Conservation (phyloP, 2,888 invertebrate genomes). For the Autographa gamma region DNA sequence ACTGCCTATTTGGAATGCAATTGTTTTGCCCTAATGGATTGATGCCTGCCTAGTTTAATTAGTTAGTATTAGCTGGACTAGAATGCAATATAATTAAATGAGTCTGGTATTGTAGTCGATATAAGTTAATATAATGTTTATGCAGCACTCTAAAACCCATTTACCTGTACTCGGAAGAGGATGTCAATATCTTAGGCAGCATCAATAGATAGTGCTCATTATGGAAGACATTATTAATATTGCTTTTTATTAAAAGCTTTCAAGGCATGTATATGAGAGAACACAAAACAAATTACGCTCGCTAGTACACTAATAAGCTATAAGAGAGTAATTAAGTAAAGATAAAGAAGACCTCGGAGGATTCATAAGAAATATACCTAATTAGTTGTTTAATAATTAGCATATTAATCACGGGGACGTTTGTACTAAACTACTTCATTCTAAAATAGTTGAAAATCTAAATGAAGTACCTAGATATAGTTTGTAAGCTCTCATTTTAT, state of each 20-base stretch:
- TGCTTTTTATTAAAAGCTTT: conserved; percentile 36
- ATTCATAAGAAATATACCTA: not conserved
- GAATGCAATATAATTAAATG: conserved; percentile 32
- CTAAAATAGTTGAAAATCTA: not conserved
- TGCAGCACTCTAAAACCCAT: conserved; percentile 44
- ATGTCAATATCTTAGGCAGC: conserved; percentile 36
- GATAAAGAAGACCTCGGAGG: not conserved
- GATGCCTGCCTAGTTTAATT: conserved; percentile 31
- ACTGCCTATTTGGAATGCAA: conserved; percentile 49
- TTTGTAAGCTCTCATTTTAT: not conserved
- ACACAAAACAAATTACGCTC: conserved; percentile 1
- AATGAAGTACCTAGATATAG: not conserved
- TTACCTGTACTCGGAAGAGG: conserved; percentile 34
- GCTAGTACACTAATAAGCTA: conserved; percentile 1
- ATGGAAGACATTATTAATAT: conserved; percentile 30
- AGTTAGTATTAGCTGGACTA: conserved; percentile 8
- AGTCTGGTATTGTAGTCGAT: conserved; percentile 12
- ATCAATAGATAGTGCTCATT: conserved; percentile 37
- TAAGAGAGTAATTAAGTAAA: not conserved
- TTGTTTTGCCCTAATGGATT: conserved; percentile 41
- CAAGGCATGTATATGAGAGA: conserved; percentile 17
- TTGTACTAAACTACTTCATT: not conserved
- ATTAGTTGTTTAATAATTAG: not conserved
- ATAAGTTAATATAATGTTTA: conserved; percentile 22
- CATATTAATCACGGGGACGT: not conserved